phyloP scores from a whole-genome alignment of 1,140 invertebrate species.

The Berghia stephanieae region DNA sequence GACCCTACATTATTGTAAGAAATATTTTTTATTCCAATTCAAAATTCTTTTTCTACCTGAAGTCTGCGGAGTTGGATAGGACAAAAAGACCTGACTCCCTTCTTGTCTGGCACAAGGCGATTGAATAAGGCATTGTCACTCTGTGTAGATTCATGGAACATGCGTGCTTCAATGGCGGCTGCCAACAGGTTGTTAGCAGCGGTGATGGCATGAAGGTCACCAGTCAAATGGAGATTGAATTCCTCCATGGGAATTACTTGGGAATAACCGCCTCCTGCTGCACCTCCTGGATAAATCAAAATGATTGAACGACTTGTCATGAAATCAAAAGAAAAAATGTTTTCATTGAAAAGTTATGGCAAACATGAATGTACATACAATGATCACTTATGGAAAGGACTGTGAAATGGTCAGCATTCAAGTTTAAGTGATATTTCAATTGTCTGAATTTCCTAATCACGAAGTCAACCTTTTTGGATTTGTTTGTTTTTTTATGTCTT shows the following conservation, averaged over 20 bases:
- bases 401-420: too few species aligned
- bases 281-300: too few species aligned
- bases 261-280: constrained; percentile 92
- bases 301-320: too few species aligned
- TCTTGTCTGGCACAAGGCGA: constrained; percentile 84
- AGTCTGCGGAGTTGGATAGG: constrained; percentile 82
- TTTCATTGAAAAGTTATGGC: too few species aligned
- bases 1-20: not conserved
- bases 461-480: too few species aligned
- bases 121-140: constrained; percentile 85
- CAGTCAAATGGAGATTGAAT: constrained; percentile 98
- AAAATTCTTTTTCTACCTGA: constrained; percentile 46
- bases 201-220: constrained; percentile 97
- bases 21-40: not conserved
- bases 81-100: constrained; percentile 82
- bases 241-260: constrained; percentile 99
- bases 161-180: constrained; percentile 85
- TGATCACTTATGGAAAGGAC: too few species aligned
- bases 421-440: too few species aligned
- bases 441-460: too few species aligned
- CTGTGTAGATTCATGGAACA: constrained; percentile 95
- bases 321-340: too few species aligned
- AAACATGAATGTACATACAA: too few species aligned
- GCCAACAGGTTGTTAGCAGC: constrained; percentile 98
- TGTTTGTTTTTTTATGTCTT: too few species aligned